Percentiles rank a stretch among this genome's conserved stretches.
phyloP scores from a whole-genome alignment of 2,113 vertebrate genomes.

The Sphaerodactylus townsendi region DNA sequence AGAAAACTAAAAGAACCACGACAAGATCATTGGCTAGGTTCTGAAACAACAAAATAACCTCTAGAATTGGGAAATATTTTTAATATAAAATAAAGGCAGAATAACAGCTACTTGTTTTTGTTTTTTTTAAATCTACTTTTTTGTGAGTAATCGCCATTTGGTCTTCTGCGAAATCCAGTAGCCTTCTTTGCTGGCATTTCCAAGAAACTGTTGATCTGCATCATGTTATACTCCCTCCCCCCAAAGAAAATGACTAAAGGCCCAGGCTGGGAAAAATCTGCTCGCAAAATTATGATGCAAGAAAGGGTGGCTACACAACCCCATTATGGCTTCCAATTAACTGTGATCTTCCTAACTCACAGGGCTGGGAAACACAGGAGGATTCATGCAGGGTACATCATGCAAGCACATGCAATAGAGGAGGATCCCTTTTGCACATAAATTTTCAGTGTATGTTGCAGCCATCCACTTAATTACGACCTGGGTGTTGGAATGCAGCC shows the following conservation, averaged over 20 bases:
- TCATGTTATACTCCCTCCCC: slow-evolving; percentile 35
- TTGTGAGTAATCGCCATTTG: slow-evolving; percentile 40
- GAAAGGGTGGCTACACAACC: slow-evolving; percentile 29
- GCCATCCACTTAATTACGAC: not conserved
- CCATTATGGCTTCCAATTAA: slow-evolving; percentile 41
- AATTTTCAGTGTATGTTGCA: slow-evolving; percentile 2
- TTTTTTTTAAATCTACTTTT: slow-evolving; percentile 22
- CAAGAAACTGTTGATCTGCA: slow-evolving; percentile 45
- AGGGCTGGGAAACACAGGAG: slow-evolving; percentile 31
- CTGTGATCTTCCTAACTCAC: slow-evolving; percentile 35
- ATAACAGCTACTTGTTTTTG: slow-evolving; percentile 8
- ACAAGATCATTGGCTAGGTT: slow-evolving; percentile 35
- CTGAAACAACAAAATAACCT: not conserved
- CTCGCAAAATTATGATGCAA: slow-evolving; percentile 36
- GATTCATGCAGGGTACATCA: not conserved
- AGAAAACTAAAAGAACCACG: not conserved
- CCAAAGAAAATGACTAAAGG: slow-evolving; percentile 43
- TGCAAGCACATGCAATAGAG: not conserved
- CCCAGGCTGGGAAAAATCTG: slow-evolving; percentile 27
- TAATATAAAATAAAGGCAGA: slow-evolving; percentile 43
- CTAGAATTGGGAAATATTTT: slow-evolving; percentile 35
- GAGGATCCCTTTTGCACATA: not conserved
- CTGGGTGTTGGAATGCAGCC: not conserved
- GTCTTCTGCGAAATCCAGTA: slow-evolving; percentile 46
- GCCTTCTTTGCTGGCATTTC: slow-evolving; percentile 39